These are phyloP conservation scores for Hozukius guyotensis DNA, from an alignment of 2,797 vertebrate species.

Conservation along the genomic window DNA sequence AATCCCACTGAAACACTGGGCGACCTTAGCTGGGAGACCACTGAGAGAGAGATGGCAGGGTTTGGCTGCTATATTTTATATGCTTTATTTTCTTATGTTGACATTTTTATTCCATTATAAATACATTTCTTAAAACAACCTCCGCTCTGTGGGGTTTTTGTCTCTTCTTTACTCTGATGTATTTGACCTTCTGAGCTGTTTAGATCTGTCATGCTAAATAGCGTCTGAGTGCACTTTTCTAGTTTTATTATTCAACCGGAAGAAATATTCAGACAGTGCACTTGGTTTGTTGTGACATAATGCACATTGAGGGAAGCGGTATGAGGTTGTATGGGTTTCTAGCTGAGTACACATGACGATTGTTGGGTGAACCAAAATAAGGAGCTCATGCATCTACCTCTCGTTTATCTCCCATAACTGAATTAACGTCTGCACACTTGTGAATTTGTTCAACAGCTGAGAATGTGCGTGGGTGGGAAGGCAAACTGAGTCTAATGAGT, in stretches of 20 bases:
- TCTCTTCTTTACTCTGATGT: slow-evolving; percentile 42
- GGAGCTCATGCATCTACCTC: slow-evolving; percentile 48
- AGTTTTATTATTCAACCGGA: slow-evolving; percentile 30
- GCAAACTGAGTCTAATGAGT: slow-evolving; percentile 62
- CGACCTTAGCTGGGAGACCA: slow-evolving; percentile 54
- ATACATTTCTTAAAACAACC: slow-evolving; percentile 65
- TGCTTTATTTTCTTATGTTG: slow-evolving; percentile 74
- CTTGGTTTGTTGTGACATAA: slow-evolving; percentile 43
- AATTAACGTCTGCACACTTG: slow-evolving; percentile 39
- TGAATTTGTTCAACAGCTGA: slow-evolving; percentile 46
- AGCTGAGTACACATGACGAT: slow-evolving; percentile 37
- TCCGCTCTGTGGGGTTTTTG: slow-evolving; percentile 33
- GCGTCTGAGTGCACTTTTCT: slow-evolving; percentile 31
- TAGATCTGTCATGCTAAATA: slow-evolving; percentile 41
- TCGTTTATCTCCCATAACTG: slow-evolving; percentile 29
- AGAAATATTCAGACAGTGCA: slow-evolving; percentile 24
- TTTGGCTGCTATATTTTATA: slow-evolving; percentile 69
- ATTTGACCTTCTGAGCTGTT: slow-evolving; percentile 55
- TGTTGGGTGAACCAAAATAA: slow-evolving; percentile 31
- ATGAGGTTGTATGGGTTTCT: slow-evolving; percentile 17
- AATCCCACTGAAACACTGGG: slow-evolving; percentile 60
- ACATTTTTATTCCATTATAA: slow-evolving; percentile 75
- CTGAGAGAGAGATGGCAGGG: slow-evolving; percentile 52
- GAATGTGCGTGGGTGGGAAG: slow-evolving; percentile 44
- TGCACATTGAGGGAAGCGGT: slow-evolving; percentile 2